Evolutionary conservation across 2,797 vertebrate species (phyloP).

Genomic region (Lerista edwardsae): DNA sequence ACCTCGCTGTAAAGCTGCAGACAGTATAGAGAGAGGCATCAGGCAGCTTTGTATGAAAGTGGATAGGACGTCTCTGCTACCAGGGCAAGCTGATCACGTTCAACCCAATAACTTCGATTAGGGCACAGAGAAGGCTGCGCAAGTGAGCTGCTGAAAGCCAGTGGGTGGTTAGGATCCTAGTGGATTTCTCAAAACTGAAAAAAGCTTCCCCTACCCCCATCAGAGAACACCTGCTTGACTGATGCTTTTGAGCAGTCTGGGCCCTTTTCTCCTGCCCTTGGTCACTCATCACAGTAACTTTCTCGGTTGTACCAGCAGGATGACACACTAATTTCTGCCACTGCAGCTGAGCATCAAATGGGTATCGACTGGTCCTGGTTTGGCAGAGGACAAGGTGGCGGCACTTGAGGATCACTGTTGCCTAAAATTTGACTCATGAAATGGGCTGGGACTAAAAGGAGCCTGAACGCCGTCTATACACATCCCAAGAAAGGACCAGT

Average conservation of each 20-base stretch:
- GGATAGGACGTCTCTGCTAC: not conserved
- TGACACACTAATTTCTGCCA: not conserved
- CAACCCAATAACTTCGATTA: not conserved
- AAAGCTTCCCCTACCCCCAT: too few species aligned
- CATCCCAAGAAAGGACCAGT: not conserved
- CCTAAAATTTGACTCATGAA: not conserved
- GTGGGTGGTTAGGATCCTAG: not conserved
- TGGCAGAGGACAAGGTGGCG: not conserved
- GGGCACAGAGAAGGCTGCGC: not conserved
- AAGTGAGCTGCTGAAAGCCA: not conserved
- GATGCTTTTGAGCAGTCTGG: not conserved
- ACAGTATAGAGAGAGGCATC: not conserved
- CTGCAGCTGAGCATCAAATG: not conserved
- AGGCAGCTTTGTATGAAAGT: not conserved
- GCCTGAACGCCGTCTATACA: not conserved
- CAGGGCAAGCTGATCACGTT: not conserved
- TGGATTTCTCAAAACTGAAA: not conserved
- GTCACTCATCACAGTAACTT: not conserved
- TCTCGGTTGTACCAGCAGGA: too few species aligned
- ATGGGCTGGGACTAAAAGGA: not conserved
- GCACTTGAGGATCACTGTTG: too few species aligned
- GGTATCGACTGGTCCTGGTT: not conserved
- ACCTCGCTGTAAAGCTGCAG: too few species aligned
- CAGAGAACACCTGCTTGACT: not conserved
- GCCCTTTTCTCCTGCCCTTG: not conserved